Conservation (phyloP, 2,888 invertebrate genomes). For the Syrista parreyssii region DNA sequence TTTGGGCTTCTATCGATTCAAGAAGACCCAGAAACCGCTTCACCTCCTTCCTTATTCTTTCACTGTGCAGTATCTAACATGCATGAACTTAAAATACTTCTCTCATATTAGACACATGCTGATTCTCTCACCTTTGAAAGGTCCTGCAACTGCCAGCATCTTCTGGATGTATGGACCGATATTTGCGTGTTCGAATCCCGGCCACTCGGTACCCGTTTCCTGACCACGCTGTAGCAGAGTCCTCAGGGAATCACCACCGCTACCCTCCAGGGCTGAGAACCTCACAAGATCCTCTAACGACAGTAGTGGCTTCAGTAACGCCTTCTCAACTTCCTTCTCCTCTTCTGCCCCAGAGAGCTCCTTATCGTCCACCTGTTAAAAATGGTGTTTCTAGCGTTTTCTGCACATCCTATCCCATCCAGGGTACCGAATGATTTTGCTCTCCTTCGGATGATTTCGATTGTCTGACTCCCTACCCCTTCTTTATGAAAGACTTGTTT, state of each 20-base stretch:
- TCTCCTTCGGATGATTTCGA: background rate
- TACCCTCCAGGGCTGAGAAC: slow-evolving; percentile 68
- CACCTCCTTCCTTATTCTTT: slow-evolving; percentile 1
- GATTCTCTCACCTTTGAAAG: slow-evolving; percentile 55
- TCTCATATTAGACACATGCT: background rate
- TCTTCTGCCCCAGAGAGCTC: slow-evolving; percentile 72
- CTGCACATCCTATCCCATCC: slow-evolving; percentile 15
- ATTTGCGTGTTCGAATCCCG: slow-evolving; percentile 67
- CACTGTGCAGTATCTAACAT: background rate
- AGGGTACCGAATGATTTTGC: background rate
- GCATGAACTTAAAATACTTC: background rate
- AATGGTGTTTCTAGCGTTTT: slow-evolving; percentile 42
- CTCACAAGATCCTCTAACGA: slow-evolving; percentile 72
- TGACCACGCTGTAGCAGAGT: slow-evolving; percentile 67
- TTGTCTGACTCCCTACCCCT: background rate
- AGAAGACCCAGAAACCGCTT: slow-evolving; percentile 52
- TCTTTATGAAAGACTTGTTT: background rate
- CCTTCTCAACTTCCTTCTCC: slow-evolving; percentile 72
- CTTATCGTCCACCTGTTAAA: slow-evolving; percentile 69
- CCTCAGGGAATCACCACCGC: slow-evolving; percentile 69
- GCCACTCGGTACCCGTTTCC: slow-evolving; percentile 67
- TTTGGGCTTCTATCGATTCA: slow-evolving; percentile 61
- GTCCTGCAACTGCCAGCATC: slow-evolving; percentile 65
- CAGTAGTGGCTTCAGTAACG: slow-evolving; percentile 69
- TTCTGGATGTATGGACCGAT: slow-evolving; percentile 71